Conservation (phyloP, 2,888 invertebrate genomes). For the Hypsopygia costalis region DNA sequence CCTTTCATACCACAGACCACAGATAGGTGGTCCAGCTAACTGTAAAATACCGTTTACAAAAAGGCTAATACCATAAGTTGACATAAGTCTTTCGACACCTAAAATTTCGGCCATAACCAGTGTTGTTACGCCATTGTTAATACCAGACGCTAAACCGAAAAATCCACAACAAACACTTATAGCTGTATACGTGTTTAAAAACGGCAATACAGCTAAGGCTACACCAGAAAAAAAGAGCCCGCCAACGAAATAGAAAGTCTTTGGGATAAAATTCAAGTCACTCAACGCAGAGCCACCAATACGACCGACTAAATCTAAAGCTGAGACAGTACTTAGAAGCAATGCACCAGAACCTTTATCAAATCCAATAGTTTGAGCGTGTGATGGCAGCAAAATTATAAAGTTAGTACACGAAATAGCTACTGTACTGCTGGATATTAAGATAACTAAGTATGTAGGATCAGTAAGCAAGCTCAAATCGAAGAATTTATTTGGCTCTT, state of each 20-base stretch:
- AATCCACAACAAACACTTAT: constrained; percentile 86
- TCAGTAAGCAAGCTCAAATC: constrained; percentile 86
- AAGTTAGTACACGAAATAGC: constrained; percentile 94
- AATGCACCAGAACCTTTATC: constrained; percentile 86
- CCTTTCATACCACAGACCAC: constrained; percentile 85
- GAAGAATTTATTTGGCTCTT: constrained; percentile 83
- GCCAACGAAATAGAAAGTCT: constrained; percentile 90
- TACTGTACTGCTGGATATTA: constrained; percentile 91
- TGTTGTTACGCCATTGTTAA: constrained; percentile 92
- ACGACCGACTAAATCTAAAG: constrained; percentile 89
- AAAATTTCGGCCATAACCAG: constrained; percentile 93
- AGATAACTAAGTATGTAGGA: constrained; percentile 89
- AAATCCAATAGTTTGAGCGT: constrained; percentile 86
- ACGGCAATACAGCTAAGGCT: constrained; percentile 85
- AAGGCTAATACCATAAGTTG: constrained; percentile 91
- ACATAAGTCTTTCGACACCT: constrained; percentile 90
- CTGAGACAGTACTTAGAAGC: constrained; percentile 89
- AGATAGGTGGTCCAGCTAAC: constrained; percentile 89
- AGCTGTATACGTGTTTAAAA: constrained; percentile 81
- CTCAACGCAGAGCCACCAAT: constrained; percentile 92
- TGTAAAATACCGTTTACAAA: constrained; percentile 92
- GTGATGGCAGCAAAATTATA: constrained; percentile 89
- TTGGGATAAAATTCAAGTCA: constrained; percentile 88
- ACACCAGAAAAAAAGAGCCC: constrained; percentile 89
- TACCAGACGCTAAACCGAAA: constrained; percentile 90